Evolutionary conservation across 2,113 vertebrate species (phyloP).

Genomic region (Diphyllodes magnificus): DNA sequence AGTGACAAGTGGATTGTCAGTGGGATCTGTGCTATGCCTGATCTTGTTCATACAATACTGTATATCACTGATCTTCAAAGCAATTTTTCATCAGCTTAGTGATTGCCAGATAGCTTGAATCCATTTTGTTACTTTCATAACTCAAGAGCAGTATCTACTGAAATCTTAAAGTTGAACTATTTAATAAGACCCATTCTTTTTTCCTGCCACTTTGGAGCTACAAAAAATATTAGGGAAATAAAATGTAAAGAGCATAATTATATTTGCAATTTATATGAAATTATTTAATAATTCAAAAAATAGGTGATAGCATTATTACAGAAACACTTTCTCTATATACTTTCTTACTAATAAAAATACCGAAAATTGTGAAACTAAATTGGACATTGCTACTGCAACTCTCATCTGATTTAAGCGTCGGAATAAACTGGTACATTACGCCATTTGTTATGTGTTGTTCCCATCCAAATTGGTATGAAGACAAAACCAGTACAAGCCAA

Average conservation of each 20-base stretch:
- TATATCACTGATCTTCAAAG: neutral
- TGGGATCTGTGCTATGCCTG: neutral
- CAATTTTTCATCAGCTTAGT: neutral
- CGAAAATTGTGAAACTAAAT: neutral
- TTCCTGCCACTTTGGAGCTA: neutral
- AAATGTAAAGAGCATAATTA: neutral
- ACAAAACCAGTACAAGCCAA: neutral
- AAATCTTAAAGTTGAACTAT: neutral
- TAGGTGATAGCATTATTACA: neutral
- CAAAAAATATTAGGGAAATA: neutral
- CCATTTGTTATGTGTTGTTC: neutral
- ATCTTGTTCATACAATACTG: neutral
- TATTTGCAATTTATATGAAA: neutral
- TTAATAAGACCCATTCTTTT: neutral
- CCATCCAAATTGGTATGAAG: neutral
- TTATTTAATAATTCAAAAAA: neutral
- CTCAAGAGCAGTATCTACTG: neutral
- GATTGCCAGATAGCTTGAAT: neutral
- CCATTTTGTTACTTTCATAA: neutral
- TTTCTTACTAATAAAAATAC: neutral
- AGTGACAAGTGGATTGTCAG: neutral
- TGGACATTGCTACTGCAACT: neutral
- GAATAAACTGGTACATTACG: neutral
- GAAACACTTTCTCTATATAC: neutral
- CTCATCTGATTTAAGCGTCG: neutral